A percentile compares a stretch with the other conserved stretches of the same genome.
Evolutionary conservation across 2,797 vertebrate genomes (phyloP).

Genomic region (Oceanodroma leucorhoa): DNA sequence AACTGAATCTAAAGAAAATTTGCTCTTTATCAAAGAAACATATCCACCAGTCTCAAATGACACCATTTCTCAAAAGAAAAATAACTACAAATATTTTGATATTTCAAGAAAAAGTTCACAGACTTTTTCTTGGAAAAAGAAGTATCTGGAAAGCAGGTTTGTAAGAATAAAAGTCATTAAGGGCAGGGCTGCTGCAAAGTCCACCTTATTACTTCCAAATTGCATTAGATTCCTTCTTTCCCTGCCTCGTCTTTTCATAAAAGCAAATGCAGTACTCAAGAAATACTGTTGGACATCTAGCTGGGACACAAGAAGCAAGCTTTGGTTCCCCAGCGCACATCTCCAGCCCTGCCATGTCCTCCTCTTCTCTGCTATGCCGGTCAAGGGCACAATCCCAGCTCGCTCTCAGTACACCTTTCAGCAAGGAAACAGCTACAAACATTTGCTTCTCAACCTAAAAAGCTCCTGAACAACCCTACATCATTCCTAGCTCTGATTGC

Average conservation of each 20-base stretch:
- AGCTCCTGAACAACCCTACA: neutral
- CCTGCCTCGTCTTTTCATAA: neutral
- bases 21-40: constrained; percentile 1
- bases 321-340: neutral
- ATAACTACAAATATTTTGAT: constrained; percentile 32
- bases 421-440: neutral
- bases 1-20: constrained; percentile 12
- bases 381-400: neutral
- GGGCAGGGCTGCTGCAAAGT: neutral
- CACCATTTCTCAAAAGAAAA: neutral
- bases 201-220: constrained; percentile 9
- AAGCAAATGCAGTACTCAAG: neutral
- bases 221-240: neutral
- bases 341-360: neutral
- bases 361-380: neutral
- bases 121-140: no score
- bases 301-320: neutral
- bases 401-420: neutral
- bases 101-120: constrained; percentile 38
- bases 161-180: constrained; percentile 26
- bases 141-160: neutral
- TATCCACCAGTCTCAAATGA: neutral
- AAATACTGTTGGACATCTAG: neutral
- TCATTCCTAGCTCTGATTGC: neutral
- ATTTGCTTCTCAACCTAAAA: neutral